These are phyloP conservation scores for Hymenopus coronatus DNA, from an alignment of 2,888 invertebrate species.

Conservation along the genomic window DNA sequence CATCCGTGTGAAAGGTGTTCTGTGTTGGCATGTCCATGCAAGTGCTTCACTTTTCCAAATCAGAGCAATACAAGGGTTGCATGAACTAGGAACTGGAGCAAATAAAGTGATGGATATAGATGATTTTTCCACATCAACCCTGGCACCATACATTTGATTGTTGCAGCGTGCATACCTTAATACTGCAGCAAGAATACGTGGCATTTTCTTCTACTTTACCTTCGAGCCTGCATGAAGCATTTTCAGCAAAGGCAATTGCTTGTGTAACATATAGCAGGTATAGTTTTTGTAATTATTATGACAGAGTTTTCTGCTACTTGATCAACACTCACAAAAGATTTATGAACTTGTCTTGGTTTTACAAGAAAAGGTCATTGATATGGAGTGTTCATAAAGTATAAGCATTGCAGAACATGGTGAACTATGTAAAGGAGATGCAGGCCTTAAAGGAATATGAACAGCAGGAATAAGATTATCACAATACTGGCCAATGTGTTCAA, in stretches of 20 bases:
- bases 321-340: background rate
- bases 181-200: background rate
- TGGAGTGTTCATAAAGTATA: background rate
- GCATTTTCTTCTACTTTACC: background rate
- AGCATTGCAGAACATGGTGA: background rate
- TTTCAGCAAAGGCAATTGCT: background rate
- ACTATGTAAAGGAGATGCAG: background rate
- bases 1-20: background rate
- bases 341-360: slow-evolving; percentile 16
- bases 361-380: slow-evolving; percentile 8
- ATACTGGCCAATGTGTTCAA: no score
- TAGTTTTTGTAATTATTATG: background rate
- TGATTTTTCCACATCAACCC: background rate
- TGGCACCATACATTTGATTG: background rate
- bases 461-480: no score
- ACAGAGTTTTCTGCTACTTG: background rate
- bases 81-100: background rate
- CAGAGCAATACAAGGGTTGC: background rate
- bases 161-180: background rate
- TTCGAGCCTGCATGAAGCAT: background rate
- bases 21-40: background rate
- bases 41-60: background rate
- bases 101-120: background rate
- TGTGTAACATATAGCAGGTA: background rate
- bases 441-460: no score